Percentiles rank a stretch among this genome's conserved stretches.
These are phyloP conservation scores for Eufriesea mexicana DNA, from an alignment of 1,140 invertebrate species.

Conservation along the genomic window DNA sequence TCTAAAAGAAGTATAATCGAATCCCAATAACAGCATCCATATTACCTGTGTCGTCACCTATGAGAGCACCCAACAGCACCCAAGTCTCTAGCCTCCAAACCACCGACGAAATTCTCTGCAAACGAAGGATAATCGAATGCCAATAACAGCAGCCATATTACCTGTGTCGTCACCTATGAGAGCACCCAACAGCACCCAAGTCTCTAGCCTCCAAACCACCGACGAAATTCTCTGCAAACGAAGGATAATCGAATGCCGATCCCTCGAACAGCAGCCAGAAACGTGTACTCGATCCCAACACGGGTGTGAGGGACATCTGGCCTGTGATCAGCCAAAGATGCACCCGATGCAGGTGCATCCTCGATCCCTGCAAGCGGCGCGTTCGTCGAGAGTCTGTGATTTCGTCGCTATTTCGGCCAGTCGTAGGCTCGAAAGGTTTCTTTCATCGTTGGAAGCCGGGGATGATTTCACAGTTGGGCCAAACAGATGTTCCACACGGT, in stretches of 20 bases:
- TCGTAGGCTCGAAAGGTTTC: not conserved
- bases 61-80: no score
- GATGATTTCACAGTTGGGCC: not conserved
- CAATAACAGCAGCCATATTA: not conserved
- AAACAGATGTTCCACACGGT: conserved; percentile 29
- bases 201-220: not conserved
- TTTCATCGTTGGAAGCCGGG: not conserved
- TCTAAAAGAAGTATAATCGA: no score
- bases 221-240: not conserved
- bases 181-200: no score
- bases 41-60: not conserved
- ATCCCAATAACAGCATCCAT: no score
- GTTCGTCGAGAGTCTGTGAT: not conserved
- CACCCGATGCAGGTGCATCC: conserved; percentile 40
- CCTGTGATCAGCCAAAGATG: conserved; percentile 19
- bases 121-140: not conserved
- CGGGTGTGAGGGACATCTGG: conserved; percentile 40
- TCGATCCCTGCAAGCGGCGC: not conserved
- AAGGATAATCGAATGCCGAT: not conserved
- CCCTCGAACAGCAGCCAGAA: not conserved
- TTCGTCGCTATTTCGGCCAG: conserved; percentile 30
- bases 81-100: not conserved
- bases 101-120: not conserved
- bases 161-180: no score
- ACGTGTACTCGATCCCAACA: not conserved